phyloP scores from a whole-genome alignment of 2,113 vertebrate genomes.

The Neofelis nebulosa region DNA sequence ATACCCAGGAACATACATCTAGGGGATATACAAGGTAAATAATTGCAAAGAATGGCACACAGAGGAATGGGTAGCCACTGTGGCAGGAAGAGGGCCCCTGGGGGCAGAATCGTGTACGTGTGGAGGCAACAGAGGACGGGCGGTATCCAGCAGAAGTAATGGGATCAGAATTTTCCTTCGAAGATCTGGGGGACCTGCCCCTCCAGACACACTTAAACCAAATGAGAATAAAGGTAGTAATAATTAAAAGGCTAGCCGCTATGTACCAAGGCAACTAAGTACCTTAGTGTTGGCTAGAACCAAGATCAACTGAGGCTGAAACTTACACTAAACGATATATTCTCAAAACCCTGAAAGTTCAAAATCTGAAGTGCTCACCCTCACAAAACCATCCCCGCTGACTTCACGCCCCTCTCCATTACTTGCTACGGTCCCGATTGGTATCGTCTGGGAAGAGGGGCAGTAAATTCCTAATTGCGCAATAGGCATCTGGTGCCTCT shows the following conservation, averaged over 20 bases:
- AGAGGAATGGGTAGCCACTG: not conserved
- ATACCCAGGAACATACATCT: not conserved
- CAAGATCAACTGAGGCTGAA: not conserved
- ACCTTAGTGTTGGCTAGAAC: not conserved
- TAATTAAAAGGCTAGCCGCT: not conserved
- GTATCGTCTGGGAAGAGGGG: not conserved
- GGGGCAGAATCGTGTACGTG: not conserved
- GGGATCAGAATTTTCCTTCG: not conserved
- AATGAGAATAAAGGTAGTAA: not conserved
- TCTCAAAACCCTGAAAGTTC: not conserved
- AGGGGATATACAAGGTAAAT: not conserved
- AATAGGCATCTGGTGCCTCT: not conserved
- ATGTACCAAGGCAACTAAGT: not conserved
- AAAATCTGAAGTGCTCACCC: not conserved
- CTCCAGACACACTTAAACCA: not conserved
- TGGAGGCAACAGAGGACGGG: not conserved
- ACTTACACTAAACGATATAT: not conserved
- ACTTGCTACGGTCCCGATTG: not conserved
- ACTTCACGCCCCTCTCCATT: not conserved
- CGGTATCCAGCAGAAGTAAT: not conserved
- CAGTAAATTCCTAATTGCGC: not conserved
- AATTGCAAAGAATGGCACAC: not conserved
- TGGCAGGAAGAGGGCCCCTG: not conserved
- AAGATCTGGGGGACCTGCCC: not conserved
- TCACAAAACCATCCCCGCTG: not conserved